Conservation (phyloP, 2,113 vertebrate species). For the Grus americana region DNA sequence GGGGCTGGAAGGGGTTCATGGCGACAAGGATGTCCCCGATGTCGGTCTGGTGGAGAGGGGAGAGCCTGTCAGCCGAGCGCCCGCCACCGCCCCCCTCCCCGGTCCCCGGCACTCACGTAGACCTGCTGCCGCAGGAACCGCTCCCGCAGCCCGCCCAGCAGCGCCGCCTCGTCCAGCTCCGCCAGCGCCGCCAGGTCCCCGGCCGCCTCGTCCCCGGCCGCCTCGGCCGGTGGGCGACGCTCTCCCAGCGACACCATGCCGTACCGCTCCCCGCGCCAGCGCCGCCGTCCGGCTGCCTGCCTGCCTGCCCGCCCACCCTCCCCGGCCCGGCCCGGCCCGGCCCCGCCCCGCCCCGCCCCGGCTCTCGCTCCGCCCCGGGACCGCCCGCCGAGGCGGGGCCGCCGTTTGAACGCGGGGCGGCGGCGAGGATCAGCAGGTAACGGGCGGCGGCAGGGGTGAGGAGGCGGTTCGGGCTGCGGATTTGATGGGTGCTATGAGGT, state of each 20-base stretch:
- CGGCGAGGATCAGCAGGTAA: not conserved
- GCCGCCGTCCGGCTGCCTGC: not conserved
- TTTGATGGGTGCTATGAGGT: too few relatives aligned
- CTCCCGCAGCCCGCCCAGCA: constrained; percentile 53
- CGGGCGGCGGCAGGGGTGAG: not conserved
- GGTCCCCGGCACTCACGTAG: constrained; percentile 59
- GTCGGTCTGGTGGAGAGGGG: constrained; percentile 58
- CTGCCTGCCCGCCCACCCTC: too few relatives aligned
- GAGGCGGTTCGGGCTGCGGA: too few relatives aligned
- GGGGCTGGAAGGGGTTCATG: constrained; percentile 74
- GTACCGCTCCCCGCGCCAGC: too few relatives aligned
- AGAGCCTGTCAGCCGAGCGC: not conserved
- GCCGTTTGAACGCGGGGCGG: not conserved
- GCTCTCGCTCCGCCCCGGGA: not conserved
- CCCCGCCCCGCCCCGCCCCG: too few relatives aligned
- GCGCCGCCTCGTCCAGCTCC: constrained; percentile 64
- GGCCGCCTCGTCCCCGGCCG: constrained; percentile 30
- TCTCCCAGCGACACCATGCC: not conserved
- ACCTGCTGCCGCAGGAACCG: constrained; percentile 57
- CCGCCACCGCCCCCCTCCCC: not conserved
- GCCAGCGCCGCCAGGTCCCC: constrained; percentile 65
- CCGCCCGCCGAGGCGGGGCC: not conserved
- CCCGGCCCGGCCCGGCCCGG: too few relatives aligned
- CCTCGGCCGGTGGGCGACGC: not conserved
- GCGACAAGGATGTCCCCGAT: constrained; percentile 75